A percentile compares a stretch with the other conserved stretches of the same genome.
These are phyloP conservation scores for Camelus dromedarius DNA, from an alignment of 2,113 vertebrate genomes.

Conservation along the genomic window DNA sequence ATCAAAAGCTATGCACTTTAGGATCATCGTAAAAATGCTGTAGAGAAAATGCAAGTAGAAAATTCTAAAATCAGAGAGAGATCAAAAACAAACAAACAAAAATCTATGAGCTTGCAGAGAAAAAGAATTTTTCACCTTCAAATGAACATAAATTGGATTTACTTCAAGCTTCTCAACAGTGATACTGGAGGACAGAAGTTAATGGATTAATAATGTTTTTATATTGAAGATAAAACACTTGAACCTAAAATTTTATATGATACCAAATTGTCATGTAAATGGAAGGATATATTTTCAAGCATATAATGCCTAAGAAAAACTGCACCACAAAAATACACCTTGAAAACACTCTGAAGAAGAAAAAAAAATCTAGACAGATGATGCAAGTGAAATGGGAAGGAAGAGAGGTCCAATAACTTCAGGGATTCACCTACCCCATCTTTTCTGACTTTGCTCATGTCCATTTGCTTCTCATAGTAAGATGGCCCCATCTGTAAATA, in stretches of 20 bases:
- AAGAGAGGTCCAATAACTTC: not conserved
- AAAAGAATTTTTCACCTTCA: not conserved
- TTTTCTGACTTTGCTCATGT: not conserved
- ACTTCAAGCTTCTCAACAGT: slow-evolving; percentile 6
- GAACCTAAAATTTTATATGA: not conserved
- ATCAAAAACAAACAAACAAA: not conserved
- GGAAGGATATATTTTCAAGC: not conserved
- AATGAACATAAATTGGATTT: not conserved
- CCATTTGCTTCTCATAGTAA: not conserved
- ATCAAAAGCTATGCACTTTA: not conserved
- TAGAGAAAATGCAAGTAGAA: not conserved
- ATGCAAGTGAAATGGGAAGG: not conserved
- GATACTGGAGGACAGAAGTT: not conserved
- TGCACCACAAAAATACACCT: not conserved
- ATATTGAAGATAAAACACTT: not conserved
- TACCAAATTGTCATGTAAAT: not conserved
- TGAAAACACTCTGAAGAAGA: not conserved
- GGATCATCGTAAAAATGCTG: not conserved
- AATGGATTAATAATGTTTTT: not conserved
- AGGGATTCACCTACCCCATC: not conserved
- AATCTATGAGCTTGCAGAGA: not conserved
- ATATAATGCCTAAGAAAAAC: not conserved
- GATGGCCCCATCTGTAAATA: not conserved
- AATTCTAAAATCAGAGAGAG: not conserved
- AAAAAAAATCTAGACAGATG: not conserved